Percentiles rank a stretch among this genome's conserved stretches.
Evolutionary conservation across 2,113 vertebrate genomes (phyloP).

Genomic region (Gulo gulo): DNA sequence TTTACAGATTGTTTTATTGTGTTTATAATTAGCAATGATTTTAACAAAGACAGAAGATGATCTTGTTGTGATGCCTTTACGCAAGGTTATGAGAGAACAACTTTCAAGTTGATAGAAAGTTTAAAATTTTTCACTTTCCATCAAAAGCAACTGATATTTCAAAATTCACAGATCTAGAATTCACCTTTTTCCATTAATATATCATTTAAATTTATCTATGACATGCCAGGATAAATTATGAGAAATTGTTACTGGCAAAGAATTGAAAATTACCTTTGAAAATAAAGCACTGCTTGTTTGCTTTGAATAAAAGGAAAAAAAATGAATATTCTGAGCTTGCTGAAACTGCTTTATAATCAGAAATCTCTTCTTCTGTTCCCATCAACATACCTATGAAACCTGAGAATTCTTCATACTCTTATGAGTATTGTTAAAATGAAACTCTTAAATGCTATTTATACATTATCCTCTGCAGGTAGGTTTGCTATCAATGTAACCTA

Average conservation of each 20-base stretch:
- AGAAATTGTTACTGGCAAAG: not conserved
- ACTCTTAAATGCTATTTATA: not conserved
- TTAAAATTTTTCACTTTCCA: not conserved
- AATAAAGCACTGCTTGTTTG: not conserved
- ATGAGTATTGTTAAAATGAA: not conserved
- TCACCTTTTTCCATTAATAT: not conserved
- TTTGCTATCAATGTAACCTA: not conserved
- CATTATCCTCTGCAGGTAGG: not conserved
- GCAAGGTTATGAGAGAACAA: not conserved
- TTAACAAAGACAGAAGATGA: not conserved
- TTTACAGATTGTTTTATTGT: not conserved
- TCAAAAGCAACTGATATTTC: not conserved
- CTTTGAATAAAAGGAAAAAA: not conserved
- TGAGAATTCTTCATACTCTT: not conserved
- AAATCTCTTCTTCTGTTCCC: not conserved
- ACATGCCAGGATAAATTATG: not conserved
- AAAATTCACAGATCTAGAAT: not conserved
- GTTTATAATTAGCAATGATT: not conserved
- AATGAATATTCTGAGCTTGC: not conserved
- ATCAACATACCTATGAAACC: not conserved
- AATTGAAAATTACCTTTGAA: not conserved
- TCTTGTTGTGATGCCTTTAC: not conserved
- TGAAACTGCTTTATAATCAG: not conserved
- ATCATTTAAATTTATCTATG: not conserved
- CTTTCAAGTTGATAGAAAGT: not conserved